These are phyloP conservation scores for Dicranocentrus wangi DNA, from an alignment of 2,888 invertebrate species.

Conservation along the genomic window DNA sequence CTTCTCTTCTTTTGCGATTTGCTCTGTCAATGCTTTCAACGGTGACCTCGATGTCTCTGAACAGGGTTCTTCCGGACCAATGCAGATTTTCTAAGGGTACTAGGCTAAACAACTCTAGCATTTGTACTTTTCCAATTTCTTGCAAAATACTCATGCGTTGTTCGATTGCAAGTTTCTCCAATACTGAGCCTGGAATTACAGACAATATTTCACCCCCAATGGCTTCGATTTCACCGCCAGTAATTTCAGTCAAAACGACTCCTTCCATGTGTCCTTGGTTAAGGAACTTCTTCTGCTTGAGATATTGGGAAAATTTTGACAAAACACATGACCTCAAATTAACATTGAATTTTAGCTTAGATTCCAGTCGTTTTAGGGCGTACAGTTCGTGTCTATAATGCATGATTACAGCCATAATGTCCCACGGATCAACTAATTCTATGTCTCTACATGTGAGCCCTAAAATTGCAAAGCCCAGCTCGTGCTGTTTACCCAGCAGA, in stretches of 20 bases:
- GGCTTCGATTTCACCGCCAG: conserved; percentile 65
- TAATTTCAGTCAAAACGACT: conserved; percentile 61
- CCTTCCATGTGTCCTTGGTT: conserved; percentile 54
- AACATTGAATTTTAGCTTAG: conserved; percentile 61
- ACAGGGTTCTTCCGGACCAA: conserved; percentile 66
- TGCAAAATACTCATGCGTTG: conserved; percentile 61
- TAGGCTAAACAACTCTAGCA: conserved; percentile 66
- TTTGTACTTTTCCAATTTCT: conserved; percentile 68
- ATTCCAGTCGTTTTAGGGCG: conserved; percentile 50
- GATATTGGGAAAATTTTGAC: conserved; percentile 65
- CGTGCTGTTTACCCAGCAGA: conserved; percentile 66
- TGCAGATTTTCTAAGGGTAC: conserved; percentile 57
- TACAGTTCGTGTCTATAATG: conserved; percentile 68
- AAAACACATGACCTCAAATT: conserved; percentile 68
- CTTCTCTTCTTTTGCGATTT: not conserved
- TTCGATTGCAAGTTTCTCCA: conserved; percentile 48
- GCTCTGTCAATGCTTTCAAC: not conserved
- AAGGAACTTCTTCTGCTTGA: conserved; percentile 58
- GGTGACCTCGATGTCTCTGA: conserved; percentile 51
- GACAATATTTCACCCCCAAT: conserved; percentile 71
- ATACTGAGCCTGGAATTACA: conserved; percentile 61
- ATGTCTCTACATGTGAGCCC: conserved; percentile 71
- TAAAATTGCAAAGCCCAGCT: conserved; percentile 68
- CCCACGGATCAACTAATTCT: conserved; percentile 59
- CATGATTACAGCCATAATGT: conserved; percentile 65